phyloP scores from a whole-genome alignment of 1,140 invertebrate genomes.

The Psix sp. region DNA sequence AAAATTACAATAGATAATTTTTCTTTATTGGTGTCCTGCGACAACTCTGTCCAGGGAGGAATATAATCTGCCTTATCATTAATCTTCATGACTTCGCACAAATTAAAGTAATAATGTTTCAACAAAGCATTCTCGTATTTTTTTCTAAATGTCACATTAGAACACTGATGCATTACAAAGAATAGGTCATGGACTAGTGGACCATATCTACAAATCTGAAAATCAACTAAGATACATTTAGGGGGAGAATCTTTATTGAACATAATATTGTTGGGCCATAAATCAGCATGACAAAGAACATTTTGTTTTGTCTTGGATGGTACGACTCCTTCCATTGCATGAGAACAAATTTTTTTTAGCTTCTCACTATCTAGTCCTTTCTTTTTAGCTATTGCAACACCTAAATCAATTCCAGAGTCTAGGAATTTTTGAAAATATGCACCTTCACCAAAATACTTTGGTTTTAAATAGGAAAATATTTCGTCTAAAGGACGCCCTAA shows the following conservation, averaged over 20 bases:
- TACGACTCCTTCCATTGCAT: slow-evolving; percentile 63
- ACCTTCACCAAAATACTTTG: slow-evolving; percentile 1
- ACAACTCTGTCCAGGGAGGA: slow-evolving; percentile 64
- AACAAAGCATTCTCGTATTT: slow-evolving; percentile 60
- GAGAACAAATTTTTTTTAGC: too few relatives aligned
- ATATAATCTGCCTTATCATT: slow-evolving; percentile 13
- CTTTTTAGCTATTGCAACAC: slow-evolving; percentile 51
- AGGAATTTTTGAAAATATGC: slow-evolving; percentile 47
- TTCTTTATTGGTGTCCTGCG: slow-evolving; percentile 63
- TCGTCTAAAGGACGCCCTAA: slow-evolving; percentile 45
- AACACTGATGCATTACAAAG: slow-evolving; percentile 69
- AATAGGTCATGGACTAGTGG: slow-evolving; percentile 76
- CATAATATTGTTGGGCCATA: slow-evolving; percentile 44
- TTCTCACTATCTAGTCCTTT: slow-evolving; percentile 63
- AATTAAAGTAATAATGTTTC: slow-evolving; percentile 65
- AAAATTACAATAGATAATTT: slow-evolving; percentile 60
- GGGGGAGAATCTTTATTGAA: slow-evolving; percentile 23
- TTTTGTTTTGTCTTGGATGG: slow-evolving; percentile 76
- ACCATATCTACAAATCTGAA: slow-evolving; percentile 77
- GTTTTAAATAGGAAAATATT: slow-evolving; percentile 18
- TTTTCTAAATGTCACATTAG: slow-evolving; percentile 63
- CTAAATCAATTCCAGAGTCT: slow-evolving; percentile 42
- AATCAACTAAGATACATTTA: slow-evolving; percentile 27
- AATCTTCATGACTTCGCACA: slow-evolving; percentile 53
- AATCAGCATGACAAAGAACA: slow-evolving; percentile 55